Evolutionary conservation across 1,140 invertebrate species (phyloP), one percentile per base, ranked within the genome.

Genomic region (Bradysia coprophila): DNA sequence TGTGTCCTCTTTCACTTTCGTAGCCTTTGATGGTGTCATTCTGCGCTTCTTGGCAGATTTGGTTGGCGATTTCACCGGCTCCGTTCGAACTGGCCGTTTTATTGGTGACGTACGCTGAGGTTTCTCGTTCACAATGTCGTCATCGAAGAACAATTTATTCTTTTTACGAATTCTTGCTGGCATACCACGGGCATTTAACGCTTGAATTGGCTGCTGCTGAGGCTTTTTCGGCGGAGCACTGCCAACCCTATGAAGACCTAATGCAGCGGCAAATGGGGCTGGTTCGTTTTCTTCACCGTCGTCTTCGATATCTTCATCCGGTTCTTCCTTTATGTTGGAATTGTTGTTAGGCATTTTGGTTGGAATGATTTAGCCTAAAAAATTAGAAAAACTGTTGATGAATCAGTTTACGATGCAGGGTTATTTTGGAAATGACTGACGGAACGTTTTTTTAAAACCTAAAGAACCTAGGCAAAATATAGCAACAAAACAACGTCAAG

Each of bases 101-200:
- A 69, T 67, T 41, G 76, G 75, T 9, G 76, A 75, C 43, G 72
- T 66, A 43, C 75, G 66, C 34, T 75, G 72, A 49, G 79, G 79
- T 44, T 71, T 73, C 38, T 72, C 68, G 61, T 84, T 90, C 31
- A 91, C 79, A 53, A 90, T 76, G 55, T 91, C 82, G 64, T 93
- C 87, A 65, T 92, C 88, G 63, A 79, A 91, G 60, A 92, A 91
- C 37, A 90, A 67, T 52, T 76, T 76, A 61, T 93, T 94, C 54
- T 86, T 86, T 60, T 92, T 93, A 40, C 88, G 67, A 42, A 91
- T 89, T 45, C 89, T 69, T 2, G 82, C 81, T 39, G 89, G 88
- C 79, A 86, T 87, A 37, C 85, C 85, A 57, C 85, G 69, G 9
- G 81, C 73, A 61, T 89, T 89, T 2, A 89, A 59, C 43, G 80